phyloP scores from a whole-genome alignment of 2,113 vertebrate species.

The Limanda limanda region DNA sequence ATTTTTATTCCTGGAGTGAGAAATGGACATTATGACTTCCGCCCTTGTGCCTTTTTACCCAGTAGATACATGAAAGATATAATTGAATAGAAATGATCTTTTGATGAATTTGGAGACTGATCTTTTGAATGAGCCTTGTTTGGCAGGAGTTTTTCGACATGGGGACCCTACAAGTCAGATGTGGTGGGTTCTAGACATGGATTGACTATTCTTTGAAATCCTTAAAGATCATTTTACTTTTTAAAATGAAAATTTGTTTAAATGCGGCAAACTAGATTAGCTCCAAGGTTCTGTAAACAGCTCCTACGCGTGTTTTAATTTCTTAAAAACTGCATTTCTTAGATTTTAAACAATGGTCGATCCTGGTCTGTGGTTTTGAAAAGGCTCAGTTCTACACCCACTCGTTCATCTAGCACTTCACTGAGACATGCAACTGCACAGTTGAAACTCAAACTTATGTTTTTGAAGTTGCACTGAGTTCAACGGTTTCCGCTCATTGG shows the following conservation, averaged over 20 bases:
- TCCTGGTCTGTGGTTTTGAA: slow-evolving; percentile 37
- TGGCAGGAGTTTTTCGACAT: slow-evolving; percentile 18
- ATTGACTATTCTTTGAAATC: slow-evolving; percentile 45
- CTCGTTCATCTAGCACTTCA: slow-evolving; percentile 26
- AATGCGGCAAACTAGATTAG: background rate
- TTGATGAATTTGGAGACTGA: slow-evolving; percentile 25
- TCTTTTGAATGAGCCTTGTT: slow-evolving; percentile 7
- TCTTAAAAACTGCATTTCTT: background rate
- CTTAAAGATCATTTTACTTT: background rate
- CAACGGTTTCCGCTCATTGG: background rate
- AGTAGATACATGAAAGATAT: background rate
- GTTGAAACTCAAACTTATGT: background rate
- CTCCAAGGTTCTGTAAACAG: no score
- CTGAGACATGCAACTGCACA: background rate
- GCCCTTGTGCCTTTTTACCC: background rate
- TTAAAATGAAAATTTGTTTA: background rate
- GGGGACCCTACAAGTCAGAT: background rate
- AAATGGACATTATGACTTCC: background rate
- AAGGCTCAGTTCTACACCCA: slow-evolving; percentile 13
- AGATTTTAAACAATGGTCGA: slow-evolving; percentile 45
- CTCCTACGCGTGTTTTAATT: no score
- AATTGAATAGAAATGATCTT: background rate
- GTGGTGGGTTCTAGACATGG: slow-evolving; percentile 26
- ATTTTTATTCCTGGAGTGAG: background rate
- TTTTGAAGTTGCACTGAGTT: background rate